Evolutionary conservation across 2,888 invertebrate genomes (phyloP).

Genomic region (Megamerina dolium): DNA sequence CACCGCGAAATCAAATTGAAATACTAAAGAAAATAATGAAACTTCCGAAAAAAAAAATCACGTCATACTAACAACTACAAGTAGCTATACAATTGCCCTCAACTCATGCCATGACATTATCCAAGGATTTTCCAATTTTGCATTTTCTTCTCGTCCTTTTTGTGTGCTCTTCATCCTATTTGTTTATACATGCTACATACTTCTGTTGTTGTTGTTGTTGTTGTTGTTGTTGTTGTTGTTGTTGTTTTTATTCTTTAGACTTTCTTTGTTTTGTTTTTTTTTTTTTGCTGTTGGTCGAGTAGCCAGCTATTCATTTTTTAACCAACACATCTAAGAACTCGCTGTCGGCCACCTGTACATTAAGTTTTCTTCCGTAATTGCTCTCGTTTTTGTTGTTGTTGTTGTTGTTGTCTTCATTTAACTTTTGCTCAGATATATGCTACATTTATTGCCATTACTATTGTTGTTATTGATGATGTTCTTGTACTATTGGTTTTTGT

Average conservation of each 20-base stretch:
- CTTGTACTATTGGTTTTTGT: conserved; percentile 23
- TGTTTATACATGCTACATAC: neutral
- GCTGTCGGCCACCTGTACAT: neutral
- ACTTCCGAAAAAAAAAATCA: no score
- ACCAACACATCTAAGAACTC: no score
- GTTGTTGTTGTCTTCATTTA: no score
- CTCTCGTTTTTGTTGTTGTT: conserved; percentile 24
- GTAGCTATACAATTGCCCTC: neutral
- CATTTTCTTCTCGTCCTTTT: neutral
- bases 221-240: conserved; percentile 1
- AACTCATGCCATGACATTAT: conserved; percentile 33
- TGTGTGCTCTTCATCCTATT: neutral
- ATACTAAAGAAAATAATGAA: no score
- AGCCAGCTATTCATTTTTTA: no score
- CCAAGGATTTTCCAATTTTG: conserved; percentile 36
- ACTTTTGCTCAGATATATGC: no score
- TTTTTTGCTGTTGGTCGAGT: no score
- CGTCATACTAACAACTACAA: neutral
- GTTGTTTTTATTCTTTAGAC: no score
- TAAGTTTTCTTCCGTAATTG: conserved; percentile 9
- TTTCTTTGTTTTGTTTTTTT: no score
- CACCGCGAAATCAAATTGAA: neutral
- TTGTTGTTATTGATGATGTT: conserved; percentile 22
- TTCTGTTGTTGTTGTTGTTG: conserved; percentile 2
- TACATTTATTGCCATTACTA: no score